Percentiles rank a stretch among this genome's conserved stretches.
Evolutionary conservation across 2,888 invertebrate genomes (phyloP).

Genomic region (Pyrochroa serraticornis): DNA sequence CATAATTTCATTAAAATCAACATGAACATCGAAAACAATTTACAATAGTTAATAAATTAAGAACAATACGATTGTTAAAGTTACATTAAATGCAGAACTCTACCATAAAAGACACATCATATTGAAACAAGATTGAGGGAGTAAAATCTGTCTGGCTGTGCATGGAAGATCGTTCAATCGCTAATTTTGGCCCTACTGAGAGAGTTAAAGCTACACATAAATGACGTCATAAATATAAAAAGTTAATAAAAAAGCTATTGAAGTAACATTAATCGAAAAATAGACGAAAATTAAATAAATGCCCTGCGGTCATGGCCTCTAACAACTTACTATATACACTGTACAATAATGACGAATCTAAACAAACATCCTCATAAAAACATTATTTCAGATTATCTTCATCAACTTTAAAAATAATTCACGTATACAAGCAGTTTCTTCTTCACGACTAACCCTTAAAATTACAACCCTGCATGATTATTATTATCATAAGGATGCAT

Average conservation of each 20-base stretch:
- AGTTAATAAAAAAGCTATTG: constrained; percentile 24
- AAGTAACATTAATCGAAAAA: constrained; percentile 19
- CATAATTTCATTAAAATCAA: constrained; percentile 39
- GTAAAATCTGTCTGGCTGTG: constrained; percentile 4
- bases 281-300: constrained; percentile 33
- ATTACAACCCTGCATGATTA: constrained; percentile 20
- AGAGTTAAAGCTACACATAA: constrained; percentile 2
- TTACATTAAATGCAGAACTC: constrained; percentile 46
- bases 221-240: constrained; percentile 24
- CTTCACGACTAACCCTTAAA: constrained; percentile 10
- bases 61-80: constrained; percentile 42
- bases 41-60: constrained; percentile 50
- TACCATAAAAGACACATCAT: constrained; percentile 43
- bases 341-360: constrained; percentile 29
- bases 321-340: constrained; percentile 33
- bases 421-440: not conserved
- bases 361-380: constrained; percentile 31
- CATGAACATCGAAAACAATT: constrained; percentile 45
- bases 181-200: constrained; percentile 4
- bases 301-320: constrained; percentile 34
- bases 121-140: constrained; percentile 37
- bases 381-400: constrained; percentile 12
- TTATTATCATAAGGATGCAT: constrained; percentile 20
- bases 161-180: constrained; percentile 14
- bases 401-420: constrained; percentile 15